Conservation (phyloP, 2,113 vertebrate species). For the Telmatochromis brichardi region DNA sequence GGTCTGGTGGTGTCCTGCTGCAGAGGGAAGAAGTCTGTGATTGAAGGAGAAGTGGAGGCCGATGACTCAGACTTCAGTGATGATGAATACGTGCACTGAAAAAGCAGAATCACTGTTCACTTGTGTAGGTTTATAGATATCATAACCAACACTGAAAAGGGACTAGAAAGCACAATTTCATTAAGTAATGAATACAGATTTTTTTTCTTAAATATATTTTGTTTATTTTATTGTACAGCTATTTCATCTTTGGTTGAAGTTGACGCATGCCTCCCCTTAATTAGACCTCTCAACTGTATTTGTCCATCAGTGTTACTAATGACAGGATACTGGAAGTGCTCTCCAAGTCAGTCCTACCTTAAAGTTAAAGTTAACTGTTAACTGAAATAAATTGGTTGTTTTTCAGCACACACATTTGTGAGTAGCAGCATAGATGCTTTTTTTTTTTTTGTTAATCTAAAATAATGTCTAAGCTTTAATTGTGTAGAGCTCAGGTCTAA, state of each 20-base stretch:
- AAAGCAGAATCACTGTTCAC: background rate
- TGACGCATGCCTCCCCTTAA: background rate
- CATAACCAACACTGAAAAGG: background rate
- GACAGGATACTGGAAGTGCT: constrained; percentile 30
- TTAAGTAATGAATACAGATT: constrained; percentile 1
- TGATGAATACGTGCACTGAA: constrained; percentile 77
- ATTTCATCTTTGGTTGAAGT: background rate
- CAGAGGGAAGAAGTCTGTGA: constrained; percentile 94
- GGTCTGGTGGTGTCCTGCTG: constrained; percentile 92
- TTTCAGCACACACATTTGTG: background rate
- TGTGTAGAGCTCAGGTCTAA: background rate
- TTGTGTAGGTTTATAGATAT: background rate
- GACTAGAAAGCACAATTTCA: constrained; percentile 10
- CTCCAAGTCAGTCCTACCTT: background rate
- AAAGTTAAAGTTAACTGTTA: constrained; percentile 13
- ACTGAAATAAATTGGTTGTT: constrained; percentile 26
- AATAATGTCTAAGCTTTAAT: background rate
- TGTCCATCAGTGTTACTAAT: constrained; percentile 36
- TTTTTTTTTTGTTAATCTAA: background rate
- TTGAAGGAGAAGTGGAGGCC: constrained; percentile 91
- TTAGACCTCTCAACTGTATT: constrained; percentile 21
- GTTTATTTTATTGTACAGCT: background rate
- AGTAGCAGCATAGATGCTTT: background rate
- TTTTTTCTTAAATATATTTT: background rate
- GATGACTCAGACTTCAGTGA: constrained; percentile 94